Evolutionary conservation across 92 coral and sea anemone species (phyloP).

Genomic region (Meandrina meandrites): DNA sequence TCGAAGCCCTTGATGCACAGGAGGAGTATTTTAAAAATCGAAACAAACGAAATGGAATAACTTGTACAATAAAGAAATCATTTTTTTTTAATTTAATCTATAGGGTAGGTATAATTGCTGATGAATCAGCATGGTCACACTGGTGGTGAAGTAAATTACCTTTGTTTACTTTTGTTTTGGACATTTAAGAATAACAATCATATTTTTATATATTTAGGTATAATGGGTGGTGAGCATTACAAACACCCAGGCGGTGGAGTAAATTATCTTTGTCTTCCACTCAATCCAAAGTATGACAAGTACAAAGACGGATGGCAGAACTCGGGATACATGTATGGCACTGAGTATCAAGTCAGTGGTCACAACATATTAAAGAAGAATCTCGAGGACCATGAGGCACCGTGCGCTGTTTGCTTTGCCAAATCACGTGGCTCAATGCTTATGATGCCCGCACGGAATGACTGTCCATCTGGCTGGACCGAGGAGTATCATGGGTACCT

Average conservation of each 20-base stretch:
- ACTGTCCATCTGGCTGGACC: conserved; percentile 72
- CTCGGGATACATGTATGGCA: conserved; percentile 42
- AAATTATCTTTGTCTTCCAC: conserved; percentile 63
- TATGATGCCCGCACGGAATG: conserved; percentile 71
- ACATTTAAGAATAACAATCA: background rate
- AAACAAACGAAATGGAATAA: too few species aligned
- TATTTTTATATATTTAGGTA: background rate
- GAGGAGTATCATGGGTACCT: conserved; percentile 79
- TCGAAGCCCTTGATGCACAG: too few species aligned
- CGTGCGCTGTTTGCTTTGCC: conserved; percentile 63
- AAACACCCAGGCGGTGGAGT: conserved; percentile 56
- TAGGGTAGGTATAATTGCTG: too few species aligned
- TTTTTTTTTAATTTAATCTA: too few species aligned
- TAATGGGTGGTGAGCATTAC: background rate
- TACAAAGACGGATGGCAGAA: conserved; percentile 44
- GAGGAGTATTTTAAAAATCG: too few species aligned
- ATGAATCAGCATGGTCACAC: too few species aligned
- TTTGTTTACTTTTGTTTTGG: too few species aligned
- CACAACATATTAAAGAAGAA: conserved; percentile 29
- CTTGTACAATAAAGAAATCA: too few species aligned
- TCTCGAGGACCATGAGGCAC: conserved; percentile 61
- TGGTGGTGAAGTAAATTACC: too few species aligned
- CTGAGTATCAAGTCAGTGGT: conserved; percentile 53
- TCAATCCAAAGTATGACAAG: conserved; percentile 53
- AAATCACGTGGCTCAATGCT: conserved; percentile 64